A percentile compares a stretch with the other conserved stretches of the same genome.
These are phyloP conservation scores for Drosophila mojavensis DNA, from an alignment of 1,140 invertebrate species.

Conservation along the genomic window DNA sequence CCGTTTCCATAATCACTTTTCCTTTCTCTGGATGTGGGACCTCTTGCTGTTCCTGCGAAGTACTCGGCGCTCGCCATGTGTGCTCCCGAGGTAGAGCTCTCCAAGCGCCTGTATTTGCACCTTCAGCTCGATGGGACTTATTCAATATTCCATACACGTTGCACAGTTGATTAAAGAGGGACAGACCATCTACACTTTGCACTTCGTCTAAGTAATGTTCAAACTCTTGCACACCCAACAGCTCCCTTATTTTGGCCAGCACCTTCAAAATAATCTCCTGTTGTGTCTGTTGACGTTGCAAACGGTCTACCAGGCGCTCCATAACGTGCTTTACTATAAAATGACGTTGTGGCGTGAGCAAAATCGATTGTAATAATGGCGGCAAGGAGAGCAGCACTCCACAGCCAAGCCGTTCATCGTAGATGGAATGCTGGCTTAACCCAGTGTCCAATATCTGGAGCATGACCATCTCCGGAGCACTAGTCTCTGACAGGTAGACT, in stretches of 20 bases:
- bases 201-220: slow-evolving; percentile 84
- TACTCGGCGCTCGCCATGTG: slow-evolving; percentile 46
- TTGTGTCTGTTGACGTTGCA: slow-evolving; percentile 87
- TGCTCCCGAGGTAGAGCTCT: slow-evolving; percentile 59
- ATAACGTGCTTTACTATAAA: slow-evolving; percentile 85
- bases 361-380: slow-evolving; percentile 86
- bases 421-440: slow-evolving; percentile 85
- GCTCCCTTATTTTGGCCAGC: slow-evolving; percentile 87
- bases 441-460: slow-evolving; percentile 88
- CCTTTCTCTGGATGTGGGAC: slow-evolving; percentile 54
- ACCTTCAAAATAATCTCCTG: slow-evolving; percentile 89
- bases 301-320: slow-evolving; percentile 87
- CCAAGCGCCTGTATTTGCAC: slow-evolving; percentile 58
- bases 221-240: slow-evolving; percentile 88
- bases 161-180: slow-evolving; percentile 88
- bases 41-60: slow-evolving; percentile 7
- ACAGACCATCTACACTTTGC: slow-evolving; percentile 84
- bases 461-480: slow-evolving; percentile 86
- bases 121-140: slow-evolving; percentile 45
- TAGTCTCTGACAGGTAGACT: slow-evolving; percentile 87
- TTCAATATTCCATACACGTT: slow-evolving; percentile 86
- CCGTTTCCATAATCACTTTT: slow-evolving; percentile 91
- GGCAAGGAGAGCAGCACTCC: slow-evolving; percentile 89
- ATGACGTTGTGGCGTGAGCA: slow-evolving; percentile 83
- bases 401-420: slow-evolving; percentile 87